Conservation (phyloP, 2,888 invertebrate species). For the Athalia rosae region DNA sequence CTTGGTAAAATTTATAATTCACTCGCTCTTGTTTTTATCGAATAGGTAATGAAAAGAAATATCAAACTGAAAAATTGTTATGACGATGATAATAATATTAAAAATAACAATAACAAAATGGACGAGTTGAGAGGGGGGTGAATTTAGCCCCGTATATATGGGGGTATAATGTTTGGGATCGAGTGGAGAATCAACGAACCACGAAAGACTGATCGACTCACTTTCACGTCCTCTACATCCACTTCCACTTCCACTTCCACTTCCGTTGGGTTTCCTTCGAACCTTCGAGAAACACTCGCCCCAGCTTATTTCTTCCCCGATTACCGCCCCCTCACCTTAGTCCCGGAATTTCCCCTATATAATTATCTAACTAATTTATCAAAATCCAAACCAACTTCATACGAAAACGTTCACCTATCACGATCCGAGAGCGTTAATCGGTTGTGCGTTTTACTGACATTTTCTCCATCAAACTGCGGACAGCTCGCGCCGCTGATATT, state of each 20-base stretch:
- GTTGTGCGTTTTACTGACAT: too few species aligned
- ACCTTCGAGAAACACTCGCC: conserved; percentile 30
- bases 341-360: background rate
- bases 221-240: background rate
- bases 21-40: too few species aligned
- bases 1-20: too few species aligned
- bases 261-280: conserved; percentile 7
- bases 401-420: background rate
- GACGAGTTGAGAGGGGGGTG: too few species aligned
- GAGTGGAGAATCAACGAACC: conserved; percentile 34
- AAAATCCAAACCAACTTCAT: conserved; percentile 30
- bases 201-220: conserved; percentile 43
- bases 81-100: too few species aligned
- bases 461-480: too few species aligned
- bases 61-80: too few species aligned
- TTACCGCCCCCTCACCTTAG: background rate
- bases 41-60: too few species aligned
- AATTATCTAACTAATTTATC: conserved; percentile 39
- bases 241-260: conserved; percentile 7
- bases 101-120: too few species aligned
- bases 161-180: conserved; percentile 49
- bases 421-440: too few species aligned
- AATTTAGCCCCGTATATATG: background rate
- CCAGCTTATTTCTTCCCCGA: background rate
- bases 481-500: too few species aligned